A percentile compares a stretch with the other conserved stretches of the same genome.
These are phyloP conservation scores for Myioborus melanocephalus DNA, from an alignment of 2,797 vertebrate genomes.

Conservation along the genomic window DNA sequence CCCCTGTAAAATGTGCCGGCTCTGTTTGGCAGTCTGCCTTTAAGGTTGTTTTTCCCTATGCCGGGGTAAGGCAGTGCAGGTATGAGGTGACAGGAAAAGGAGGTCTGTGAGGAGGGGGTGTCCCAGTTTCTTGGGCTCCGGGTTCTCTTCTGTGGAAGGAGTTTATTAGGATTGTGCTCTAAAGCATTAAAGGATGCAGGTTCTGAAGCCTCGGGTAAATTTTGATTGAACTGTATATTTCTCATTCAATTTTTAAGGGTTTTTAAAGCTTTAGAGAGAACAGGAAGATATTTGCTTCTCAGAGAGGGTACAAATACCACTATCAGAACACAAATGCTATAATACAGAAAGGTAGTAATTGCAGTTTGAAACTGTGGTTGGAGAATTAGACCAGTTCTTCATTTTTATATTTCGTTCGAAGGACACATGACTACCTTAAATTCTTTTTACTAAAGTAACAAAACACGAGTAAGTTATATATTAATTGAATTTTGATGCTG, in stretches of 20 bases:
- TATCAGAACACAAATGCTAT: neutral
- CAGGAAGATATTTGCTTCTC: neutral
- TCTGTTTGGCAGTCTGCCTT: constrained; percentile 10
- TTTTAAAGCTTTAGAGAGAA: constrained; percentile 1
- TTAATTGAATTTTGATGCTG: constrained; percentile 12
- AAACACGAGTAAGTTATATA: neutral
- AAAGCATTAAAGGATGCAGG: neutral
- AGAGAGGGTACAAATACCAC: neutral
- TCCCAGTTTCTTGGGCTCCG: neutral
- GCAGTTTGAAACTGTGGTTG: neutral
- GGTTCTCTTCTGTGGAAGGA: neutral
- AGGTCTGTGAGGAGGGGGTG: neutral
- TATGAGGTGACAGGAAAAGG: neutral
- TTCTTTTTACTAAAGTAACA: constrained; percentile 6
- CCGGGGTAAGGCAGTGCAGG: neutral
- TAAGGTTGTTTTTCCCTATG: neutral
- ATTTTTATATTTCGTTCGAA: neutral
- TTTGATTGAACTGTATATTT: neutral
- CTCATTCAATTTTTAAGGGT: neutral
- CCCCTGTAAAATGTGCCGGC: neutral
- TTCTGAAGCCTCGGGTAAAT: neutral
- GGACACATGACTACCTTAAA: neutral
- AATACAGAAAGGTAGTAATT: neutral
- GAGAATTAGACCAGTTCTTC: neutral
- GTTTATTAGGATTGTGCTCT: neutral